These are phyloP conservation scores for Cryptus viduatorius DNA, from an alignment of 2,888 invertebrate genomes.

Conservation along the genomic window DNA sequence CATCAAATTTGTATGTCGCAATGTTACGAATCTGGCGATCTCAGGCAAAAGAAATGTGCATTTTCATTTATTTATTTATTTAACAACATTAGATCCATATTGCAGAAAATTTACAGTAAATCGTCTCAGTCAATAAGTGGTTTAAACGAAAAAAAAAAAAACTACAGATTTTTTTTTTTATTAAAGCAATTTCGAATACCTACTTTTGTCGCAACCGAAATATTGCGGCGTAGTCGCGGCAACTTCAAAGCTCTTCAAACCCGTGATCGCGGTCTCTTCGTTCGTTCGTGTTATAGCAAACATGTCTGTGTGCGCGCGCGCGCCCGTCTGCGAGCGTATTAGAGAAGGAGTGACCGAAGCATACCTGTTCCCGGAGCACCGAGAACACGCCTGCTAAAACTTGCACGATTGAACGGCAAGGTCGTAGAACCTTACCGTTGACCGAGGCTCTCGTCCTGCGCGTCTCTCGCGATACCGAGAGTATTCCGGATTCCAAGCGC, in stretches of 20 bases:
- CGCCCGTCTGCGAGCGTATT: neutral
- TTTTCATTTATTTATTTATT: too few species aligned
- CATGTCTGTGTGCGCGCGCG: neutral
- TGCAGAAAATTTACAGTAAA: too few species aligned
- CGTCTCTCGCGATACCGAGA: conserved; percentile 45
- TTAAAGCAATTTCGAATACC: neutral
- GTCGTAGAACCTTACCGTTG: conserved; percentile 87
- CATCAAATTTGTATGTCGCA: too few species aligned
- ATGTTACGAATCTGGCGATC: too few species aligned
- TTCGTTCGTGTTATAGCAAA: neutral
- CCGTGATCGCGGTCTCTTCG: neutral
- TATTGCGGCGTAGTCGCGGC: neutral
- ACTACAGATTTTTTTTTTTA: too few species aligned
- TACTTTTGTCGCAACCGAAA: neutral
- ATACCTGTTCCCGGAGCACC: conserved; percentile 16
- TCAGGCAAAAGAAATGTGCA: too few species aligned
- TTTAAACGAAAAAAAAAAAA: too few species aligned
- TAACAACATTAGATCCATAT: too few species aligned
- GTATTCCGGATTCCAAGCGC: conserved; percentile 44
- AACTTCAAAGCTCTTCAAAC: conserved; percentile 27
- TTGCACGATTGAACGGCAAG: conserved; percentile 85
- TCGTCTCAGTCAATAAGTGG: too few species aligned
- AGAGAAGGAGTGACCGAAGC: neutral
- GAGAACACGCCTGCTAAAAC: conserved; percentile 58
- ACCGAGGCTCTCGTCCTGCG: conserved; percentile 55